These are phyloP conservation scores for Eulemur macaco DNA, from an alignment of 2,113 vertebrate genomes.

Conservation along the genomic window DNA sequence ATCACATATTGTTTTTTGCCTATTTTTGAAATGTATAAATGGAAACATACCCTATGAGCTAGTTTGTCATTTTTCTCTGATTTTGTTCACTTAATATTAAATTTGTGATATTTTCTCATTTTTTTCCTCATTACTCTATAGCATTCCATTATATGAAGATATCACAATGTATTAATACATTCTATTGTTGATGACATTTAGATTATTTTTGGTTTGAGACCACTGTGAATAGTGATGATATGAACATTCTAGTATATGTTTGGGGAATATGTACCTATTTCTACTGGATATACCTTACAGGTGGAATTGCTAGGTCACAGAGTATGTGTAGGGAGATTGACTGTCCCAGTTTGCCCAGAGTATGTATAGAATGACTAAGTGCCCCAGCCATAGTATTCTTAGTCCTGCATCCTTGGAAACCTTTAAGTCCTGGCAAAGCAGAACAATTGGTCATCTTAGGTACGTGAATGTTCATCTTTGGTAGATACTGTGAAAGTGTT, in stretches of 20 bases:
- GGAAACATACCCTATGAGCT: not conserved
- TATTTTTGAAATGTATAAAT: not conserved
- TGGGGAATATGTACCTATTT: not conserved
- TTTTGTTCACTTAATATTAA: not conserved
- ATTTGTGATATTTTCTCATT: not conserved
- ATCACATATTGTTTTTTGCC: not conserved
- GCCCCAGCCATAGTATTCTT: too few species aligned
- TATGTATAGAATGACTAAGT: not conserved
- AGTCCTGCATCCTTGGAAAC: not conserved
- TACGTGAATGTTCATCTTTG: not conserved
- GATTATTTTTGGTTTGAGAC: not conserved
- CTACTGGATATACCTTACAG: not conserved
- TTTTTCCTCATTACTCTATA: not conserved
- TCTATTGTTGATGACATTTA: not conserved
- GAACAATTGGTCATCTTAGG: not conserved
- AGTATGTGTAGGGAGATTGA: not conserved
- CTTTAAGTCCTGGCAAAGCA: not conserved
- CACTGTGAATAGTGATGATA: not conserved
- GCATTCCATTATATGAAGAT: not conserved
- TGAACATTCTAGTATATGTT: not conserved
- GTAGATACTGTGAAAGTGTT: not conserved
- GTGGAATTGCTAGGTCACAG: not conserved
- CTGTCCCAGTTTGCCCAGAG: not conserved
- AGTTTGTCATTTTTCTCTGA: not conserved
- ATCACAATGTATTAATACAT: not conserved